phyloP scores from a whole-genome alignment of 2,797 vertebrate species.

The Coendou prehensilis region DNA sequence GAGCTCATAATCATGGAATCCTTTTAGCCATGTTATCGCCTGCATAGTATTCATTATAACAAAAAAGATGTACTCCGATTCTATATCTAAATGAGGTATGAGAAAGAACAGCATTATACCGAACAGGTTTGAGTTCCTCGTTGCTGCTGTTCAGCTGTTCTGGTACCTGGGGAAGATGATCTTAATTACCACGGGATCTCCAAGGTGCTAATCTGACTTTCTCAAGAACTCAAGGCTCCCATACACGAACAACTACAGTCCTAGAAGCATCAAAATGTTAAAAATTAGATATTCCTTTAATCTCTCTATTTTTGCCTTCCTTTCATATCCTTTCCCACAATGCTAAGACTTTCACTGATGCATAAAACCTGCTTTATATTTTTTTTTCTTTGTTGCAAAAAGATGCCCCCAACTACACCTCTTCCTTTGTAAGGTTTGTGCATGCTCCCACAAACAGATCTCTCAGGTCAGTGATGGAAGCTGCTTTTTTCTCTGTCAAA shows the following conservation, averaged over 20 bases:
- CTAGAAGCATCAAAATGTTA: constrained; percentile 51
- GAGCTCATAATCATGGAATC: neutral
- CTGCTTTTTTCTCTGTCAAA: constrained; percentile 25
- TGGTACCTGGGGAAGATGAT: neutral
- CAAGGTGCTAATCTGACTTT: neutral
- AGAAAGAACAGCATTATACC: neutral
- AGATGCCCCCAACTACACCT: neutral
- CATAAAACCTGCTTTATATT: constrained; percentile 31
- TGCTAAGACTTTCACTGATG: constrained; percentile 49
- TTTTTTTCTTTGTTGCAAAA: constrained; percentile 29
- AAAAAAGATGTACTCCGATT: neutral
- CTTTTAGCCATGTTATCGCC: neutral
- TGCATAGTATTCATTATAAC: neutral
- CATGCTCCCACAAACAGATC: neutral
- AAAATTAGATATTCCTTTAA: constrained; percentile 60
- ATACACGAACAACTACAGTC: constrained; percentile 12
- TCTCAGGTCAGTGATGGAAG: neutral
- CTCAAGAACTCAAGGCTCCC: neutral
- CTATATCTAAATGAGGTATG: neutral
- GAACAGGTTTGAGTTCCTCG: neutral
- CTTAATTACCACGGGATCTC: constrained; percentile 40
- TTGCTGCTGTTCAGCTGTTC: neutral
- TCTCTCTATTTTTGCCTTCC: constrained; percentile 40
- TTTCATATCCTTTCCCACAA: constrained; percentile 26
- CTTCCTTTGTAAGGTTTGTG: constrained; percentile 30